phyloP scores from a whole-genome alignment of 1,140 invertebrate species.

The Apis laboriosa region DNA sequence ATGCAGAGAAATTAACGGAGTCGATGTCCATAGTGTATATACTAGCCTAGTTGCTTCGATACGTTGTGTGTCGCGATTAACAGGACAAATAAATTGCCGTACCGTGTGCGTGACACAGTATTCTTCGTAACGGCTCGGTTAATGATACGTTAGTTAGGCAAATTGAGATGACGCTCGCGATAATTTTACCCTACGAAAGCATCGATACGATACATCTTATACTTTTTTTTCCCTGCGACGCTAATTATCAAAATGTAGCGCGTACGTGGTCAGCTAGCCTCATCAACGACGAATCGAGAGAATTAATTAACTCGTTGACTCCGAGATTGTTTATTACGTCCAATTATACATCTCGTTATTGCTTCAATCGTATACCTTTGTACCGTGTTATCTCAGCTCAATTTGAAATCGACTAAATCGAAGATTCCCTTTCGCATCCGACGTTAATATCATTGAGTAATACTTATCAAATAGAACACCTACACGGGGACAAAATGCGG shows the following conservation, averaged over 20 bases:
- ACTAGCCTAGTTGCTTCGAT: not conserved
- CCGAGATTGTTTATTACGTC: not conserved
- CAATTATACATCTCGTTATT: not conserved
- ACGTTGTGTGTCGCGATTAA: not conserved
- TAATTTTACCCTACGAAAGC: conserved; percentile 12
- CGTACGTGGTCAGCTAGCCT: not conserved
- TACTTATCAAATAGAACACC: conserved; percentile 11
- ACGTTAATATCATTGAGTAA: not conserved
- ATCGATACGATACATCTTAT: not conserved
- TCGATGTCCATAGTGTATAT: not conserved
- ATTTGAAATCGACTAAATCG: not conserved
- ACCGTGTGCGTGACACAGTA: conserved; percentile 5
- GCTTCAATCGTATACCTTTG: not conserved
- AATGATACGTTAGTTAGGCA: conserved; percentile 11
- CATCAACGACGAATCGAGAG: not conserved
- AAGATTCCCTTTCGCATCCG: not conserved
- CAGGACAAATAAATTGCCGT: conserved; percentile 20
- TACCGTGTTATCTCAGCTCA: not conserved
- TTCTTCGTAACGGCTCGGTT: conserved; percentile 9
- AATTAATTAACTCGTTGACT: not conserved
- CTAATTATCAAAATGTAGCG: conserved; percentile 5
- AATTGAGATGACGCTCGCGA: conserved; percentile 26
- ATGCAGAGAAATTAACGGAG: not conserved
- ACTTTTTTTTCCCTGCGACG: not conserved
- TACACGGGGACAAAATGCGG: not conserved